phyloP scores from a whole-genome alignment of 2,888 invertebrate genomes.

The Crepidodera aurea region DNA sequence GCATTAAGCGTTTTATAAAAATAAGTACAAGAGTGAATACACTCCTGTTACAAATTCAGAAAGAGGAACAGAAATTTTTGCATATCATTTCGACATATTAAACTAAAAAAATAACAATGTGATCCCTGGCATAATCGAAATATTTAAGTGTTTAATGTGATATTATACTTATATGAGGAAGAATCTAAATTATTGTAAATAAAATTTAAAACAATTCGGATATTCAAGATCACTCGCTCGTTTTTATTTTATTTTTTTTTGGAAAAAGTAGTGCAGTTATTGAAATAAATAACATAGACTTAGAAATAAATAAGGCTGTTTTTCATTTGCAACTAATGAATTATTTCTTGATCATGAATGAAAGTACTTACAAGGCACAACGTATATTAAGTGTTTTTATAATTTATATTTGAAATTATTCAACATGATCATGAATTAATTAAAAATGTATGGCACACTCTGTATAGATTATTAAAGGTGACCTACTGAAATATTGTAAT shows the following conservation, averaged over 20 bases:
- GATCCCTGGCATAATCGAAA: background rate
- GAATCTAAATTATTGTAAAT: conserved; percentile 14
- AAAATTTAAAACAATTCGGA: conserved; percentile 9
- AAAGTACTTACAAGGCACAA: conserved; percentile 31
- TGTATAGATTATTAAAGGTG: conserved; percentile 36
- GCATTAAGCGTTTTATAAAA: no score
- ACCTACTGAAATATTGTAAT: conserved; percentile 3
- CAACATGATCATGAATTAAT: conserved; percentile 34
- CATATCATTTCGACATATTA: no score
- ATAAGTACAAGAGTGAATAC: no score
- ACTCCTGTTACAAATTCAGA: no score
- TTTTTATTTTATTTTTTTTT: conserved; percentile 4
- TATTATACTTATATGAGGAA: background rate
- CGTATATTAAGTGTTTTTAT: conserved; percentile 33
- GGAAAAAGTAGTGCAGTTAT: conserved; percentile 29
- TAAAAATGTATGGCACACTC: conserved; percentile 31
- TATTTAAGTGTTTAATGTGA: background rate
- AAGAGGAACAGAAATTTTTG: no score
- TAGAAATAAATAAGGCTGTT: conserved; percentile 47
- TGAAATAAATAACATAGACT: conserved; percentile 34
- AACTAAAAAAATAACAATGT: background rate
- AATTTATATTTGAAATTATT: conserved; percentile 32
- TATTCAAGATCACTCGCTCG: conserved; percentile 19
- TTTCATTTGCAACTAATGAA: conserved; percentile 38
- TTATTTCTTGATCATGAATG: conserved; percentile 36